Evolutionary conservation across 2,888 invertebrate species (phyloP).

Genomic region (Lepetodrilus schrolli): DNA sequence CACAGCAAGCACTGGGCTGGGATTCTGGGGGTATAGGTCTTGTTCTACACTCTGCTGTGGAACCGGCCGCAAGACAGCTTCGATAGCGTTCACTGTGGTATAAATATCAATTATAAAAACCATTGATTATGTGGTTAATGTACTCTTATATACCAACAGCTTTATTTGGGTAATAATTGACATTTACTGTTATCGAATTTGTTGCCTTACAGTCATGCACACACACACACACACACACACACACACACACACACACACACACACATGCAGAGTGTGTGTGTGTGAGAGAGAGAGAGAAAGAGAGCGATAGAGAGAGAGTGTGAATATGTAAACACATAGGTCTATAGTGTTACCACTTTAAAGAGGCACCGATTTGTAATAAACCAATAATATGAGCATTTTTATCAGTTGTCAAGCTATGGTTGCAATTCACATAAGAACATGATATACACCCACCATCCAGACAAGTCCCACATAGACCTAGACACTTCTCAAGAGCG

Average conservation of each 20-base stretch:
- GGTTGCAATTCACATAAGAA: no score
- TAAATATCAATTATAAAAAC: no score
- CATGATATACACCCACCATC: constrained; percentile 49
- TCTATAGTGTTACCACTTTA: no score
- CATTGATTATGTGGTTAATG: no score
- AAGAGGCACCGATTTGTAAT: no score
- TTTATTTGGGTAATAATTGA: not conserved
- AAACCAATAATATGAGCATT: no score
- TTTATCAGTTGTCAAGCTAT: no score
- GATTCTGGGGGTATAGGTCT: constrained; percentile 58
- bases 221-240: not conserved
- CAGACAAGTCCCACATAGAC: constrained; percentile 57
- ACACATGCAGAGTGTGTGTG: no score
- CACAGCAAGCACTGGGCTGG: constrained; percentile 50
- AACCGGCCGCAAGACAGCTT: constrained; percentile 53
- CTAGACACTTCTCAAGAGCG: constrained; percentile 53
- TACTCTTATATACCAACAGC: not conserved
- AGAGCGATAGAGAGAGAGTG: no score
- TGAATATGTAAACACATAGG: no score
- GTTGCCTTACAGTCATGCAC: not conserved
- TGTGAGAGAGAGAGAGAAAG: no score
- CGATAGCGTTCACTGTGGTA: constrained; percentile 50
- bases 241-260: not conserved
- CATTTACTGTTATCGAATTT: not conserved
- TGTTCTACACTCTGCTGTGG: constrained; percentile 51